These are phyloP conservation scores for Gopherus flavomarginatus DNA, from an alignment of 2,113 vertebrate species.

Conservation along the genomic window DNA sequence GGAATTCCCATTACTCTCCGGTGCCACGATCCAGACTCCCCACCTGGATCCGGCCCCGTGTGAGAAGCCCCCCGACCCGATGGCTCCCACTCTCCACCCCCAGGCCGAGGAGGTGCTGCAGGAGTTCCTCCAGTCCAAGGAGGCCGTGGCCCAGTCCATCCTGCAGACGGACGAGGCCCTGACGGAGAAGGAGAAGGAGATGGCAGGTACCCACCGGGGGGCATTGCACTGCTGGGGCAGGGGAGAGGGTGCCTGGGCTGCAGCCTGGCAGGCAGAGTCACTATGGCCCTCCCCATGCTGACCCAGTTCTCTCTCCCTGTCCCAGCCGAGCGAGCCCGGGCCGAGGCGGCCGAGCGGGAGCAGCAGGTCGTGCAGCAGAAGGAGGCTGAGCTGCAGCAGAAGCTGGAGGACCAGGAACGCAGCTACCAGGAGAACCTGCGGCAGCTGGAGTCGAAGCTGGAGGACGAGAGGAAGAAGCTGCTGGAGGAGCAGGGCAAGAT, in stretches of 20 bases:
- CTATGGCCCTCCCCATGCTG: background rate
- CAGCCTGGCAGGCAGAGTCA: background rate
- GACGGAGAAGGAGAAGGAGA: conserved; percentile 42
- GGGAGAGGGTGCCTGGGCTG: no score
- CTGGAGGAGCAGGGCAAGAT: background rate
- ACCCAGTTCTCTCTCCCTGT: background rate
- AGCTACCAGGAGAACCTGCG: background rate
- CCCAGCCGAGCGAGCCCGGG: background rate
- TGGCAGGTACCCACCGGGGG: conserved; percentile 26
- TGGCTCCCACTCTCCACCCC: background rate
- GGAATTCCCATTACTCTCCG: background rate
- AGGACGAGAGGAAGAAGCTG: background rate
- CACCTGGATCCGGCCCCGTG: accelerated
- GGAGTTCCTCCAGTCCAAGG: conserved; percentile 36
- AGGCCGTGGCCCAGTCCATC: background rate
- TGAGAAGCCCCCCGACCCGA: background rate
- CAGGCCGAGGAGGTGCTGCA: conserved; percentile 51
- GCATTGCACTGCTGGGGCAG: accelerated
- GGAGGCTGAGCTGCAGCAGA: background rate
- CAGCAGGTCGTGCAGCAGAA: background rate
- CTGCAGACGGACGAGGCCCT: conserved; percentile 55
- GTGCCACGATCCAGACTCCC: background rate
- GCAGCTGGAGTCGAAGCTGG: background rate
- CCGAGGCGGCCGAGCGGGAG: background rate
- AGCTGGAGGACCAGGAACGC: background rate